Base-by-base conservation (phyloP, 2,797 vertebrate genomes). In the Etheostoma perlongum region DNA sequence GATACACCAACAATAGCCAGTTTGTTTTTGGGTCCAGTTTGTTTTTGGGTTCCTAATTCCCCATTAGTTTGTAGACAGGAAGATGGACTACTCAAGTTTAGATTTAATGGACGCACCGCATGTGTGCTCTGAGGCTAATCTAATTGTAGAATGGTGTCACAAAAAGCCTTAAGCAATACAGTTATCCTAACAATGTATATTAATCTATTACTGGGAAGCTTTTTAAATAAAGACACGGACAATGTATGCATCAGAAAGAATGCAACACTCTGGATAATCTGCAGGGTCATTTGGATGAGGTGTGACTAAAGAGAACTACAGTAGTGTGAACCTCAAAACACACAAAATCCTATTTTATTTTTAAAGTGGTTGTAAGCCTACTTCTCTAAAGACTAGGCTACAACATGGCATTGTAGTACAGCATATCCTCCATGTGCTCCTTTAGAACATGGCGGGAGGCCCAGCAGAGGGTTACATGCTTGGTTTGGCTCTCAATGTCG, bases 401-500 rank as follows among this genome's bases (percentile, higher is more conserved):
- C 74, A 55, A 68, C 62, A 67, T 72, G 67, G 57, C 73, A 55
- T 63, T 53, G 66, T 66, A 48, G 62, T 59, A 47, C 67, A 74
- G 72, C 76, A 72, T 30, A 86, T 76, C 85, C 74, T 82, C 55
- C 53, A 27, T 54, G 64, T 74, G 83, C 79, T 81, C 36, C 49
- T 40, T 62, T 21, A 64, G 71, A 69, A 51, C 71, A 52, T 59
- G 66, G 71, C 67, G 46, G 82, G 72, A 60, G 64, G 68, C 84
- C 71, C 81, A 55, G 74, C 4, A 18, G 72, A 81, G 76, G 62
- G 87, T 75, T 88, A 72, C 83, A 84, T 83, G 84, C 72, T 77
- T 83, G 78, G 60, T 84, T 89, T 90, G 90, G 85, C 86, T 90
- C 82, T 74, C 18, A 13, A 78, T 73, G 82, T 77, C 19, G 42